These are phyloP conservation scores for Parochlus steinenii DNA, from an alignment of 2,888 invertebrate genomes.

Conservation along the genomic window DNA sequence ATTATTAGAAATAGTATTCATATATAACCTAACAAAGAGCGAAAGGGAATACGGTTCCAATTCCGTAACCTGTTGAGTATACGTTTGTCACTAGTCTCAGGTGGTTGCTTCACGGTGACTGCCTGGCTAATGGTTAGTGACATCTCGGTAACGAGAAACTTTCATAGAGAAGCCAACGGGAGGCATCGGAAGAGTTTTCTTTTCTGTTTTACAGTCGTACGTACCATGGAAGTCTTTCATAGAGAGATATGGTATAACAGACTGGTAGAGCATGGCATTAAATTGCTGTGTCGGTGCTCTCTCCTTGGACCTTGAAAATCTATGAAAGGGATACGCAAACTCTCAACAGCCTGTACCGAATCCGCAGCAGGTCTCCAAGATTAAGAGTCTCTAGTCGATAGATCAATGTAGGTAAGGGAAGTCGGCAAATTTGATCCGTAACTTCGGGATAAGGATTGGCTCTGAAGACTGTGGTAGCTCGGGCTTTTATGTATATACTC, in stretches of 20 bases:
- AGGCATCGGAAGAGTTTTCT: constrained; percentile 33
- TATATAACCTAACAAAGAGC: too few relatives aligned
- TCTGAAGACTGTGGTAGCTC: constrained; percentile 47
- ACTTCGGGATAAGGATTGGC: constrained; percentile 57
- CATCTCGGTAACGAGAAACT: constrained; percentile 36
- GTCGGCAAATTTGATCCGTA: constrained; percentile 40
- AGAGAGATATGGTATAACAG: constrained; percentile 16
- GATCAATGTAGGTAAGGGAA: constrained; percentile 52
- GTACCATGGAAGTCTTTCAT: constrained; percentile 17
- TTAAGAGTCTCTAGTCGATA: constrained; percentile 49
- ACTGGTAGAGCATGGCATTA: constrained; percentile 18
- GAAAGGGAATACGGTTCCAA: too few relatives aligned
- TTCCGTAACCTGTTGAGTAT: too few relatives aligned
- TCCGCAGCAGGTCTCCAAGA: constrained; percentile 63
- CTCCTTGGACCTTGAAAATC: too few relatives aligned
- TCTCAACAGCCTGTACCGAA: constrained; percentile 38
- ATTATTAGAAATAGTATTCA: too few relatives aligned
- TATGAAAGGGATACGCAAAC: too few relatives aligned
- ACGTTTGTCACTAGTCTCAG: too few relatives aligned
- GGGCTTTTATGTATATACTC: constrained; percentile 33
- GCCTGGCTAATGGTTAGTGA: constrained; percentile 29
- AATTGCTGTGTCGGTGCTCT: constrained; percentile 18
- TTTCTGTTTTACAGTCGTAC: constrained; percentile 17
- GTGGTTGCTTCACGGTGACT: too few relatives aligned
- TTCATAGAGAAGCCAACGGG: constrained; percentile 40